These are phyloP conservation scores for Jacana jacana DNA, from an alignment of 2,113 vertebrate genomes.

Conservation along the genomic window DNA sequence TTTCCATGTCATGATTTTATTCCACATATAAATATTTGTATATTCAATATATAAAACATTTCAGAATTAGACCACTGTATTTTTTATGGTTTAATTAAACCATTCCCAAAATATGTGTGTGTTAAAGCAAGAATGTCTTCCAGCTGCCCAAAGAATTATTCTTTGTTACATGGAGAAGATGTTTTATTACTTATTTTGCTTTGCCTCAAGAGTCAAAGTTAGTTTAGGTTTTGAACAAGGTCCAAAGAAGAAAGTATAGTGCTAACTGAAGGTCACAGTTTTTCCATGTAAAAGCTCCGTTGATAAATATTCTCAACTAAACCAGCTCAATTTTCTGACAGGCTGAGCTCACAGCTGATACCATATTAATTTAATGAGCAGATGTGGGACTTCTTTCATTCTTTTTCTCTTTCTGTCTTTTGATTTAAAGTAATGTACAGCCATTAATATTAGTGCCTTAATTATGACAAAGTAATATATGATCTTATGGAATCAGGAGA, in stretches of 20 bases:
- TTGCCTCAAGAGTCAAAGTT: background rate
- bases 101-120: background rate
- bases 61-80: background rate
- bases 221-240: background rate
- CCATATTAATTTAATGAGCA: background rate
- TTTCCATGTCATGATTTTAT: background rate
- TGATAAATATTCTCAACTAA: background rate
- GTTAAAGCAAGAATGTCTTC: background rate
- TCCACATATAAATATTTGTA: background rate
- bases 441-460: background rate
- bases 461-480: background rate
- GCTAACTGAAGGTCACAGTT: background rate
- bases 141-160: background rate
- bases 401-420: background rate
- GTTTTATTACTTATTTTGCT: constrained; percentile 16
- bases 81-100: constrained; percentile 33
- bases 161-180: background rate
- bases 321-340: background rate
- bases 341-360: background rate
- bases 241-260: background rate
- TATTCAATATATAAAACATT: background rate
- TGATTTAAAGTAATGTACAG: background rate
- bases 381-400: background rate
- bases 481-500: background rate
- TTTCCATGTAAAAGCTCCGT: background rate